Conservation (phyloP, 2,113 vertebrate genomes). For the Neotragus moschatus region DNA sequence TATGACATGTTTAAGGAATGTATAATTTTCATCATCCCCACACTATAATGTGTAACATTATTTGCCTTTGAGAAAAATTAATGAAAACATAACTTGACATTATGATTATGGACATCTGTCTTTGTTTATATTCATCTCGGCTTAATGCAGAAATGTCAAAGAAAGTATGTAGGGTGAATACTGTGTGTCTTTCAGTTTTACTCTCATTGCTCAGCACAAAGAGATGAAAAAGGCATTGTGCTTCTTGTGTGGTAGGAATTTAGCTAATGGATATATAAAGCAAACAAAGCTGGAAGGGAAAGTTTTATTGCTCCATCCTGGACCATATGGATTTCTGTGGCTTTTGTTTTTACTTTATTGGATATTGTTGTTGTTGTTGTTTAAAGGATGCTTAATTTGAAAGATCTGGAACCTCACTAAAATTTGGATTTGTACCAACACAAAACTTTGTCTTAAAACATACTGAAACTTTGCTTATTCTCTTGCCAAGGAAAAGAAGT, state of each 20-base stretch:
- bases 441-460: slow-evolving; percentile 40
- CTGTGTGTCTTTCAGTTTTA: slow-evolving; percentile 57
- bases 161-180: slow-evolving; percentile 52
- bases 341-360: slow-evolving; percentile 36
- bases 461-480: slow-evolving; percentile 26
- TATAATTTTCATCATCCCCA: not conserved
- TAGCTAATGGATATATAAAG: slow-evolving; percentile 52
- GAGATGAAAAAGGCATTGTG: not conserved
- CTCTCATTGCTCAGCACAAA: slow-evolving; percentile 51
- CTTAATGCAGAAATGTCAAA: slow-evolving; percentile 61
- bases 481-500: slow-evolving; percentile 49
- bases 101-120: slow-evolving; percentile 63
- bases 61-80: slow-evolving; percentile 42
- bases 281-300: slow-evolving; percentile 53
- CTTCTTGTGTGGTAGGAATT: slow-evolving; percentile 65
- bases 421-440: slow-evolving; percentile 45
- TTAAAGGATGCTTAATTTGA: slow-evolving; percentile 64
- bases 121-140: slow-evolving; percentile 64
- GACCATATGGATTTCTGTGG: slow-evolving; percentile 56
- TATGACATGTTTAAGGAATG: not conserved
- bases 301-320: slow-evolving; percentile 46
- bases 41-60: not conserved
- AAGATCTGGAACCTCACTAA: slow-evolving; percentile 54
- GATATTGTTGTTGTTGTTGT: slow-evolving; percentile 54
- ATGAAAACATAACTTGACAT: slow-evolving; percentile 56